Conservation (phyloP, 2,888 invertebrate genomes). For the Cheilosia vulpina region DNA sequence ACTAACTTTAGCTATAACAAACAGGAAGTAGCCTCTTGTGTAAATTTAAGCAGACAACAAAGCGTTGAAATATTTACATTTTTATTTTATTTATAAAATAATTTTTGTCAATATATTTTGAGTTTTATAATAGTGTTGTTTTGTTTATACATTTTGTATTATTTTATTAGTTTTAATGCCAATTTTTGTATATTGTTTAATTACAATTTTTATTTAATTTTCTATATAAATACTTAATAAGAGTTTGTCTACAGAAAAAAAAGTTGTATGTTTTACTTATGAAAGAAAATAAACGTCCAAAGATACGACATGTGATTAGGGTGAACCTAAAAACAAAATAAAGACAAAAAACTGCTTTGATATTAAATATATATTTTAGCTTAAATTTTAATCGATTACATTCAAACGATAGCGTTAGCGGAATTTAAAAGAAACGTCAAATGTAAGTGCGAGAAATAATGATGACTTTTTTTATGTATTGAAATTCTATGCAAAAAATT, state of each 20-base stretch:
- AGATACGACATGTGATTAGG: constrained; percentile 67
- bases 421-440: constrained; percentile 12
- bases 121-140: constrained; percentile 46
- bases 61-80: constrained; percentile 78
- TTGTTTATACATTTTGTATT: constrained; percentile 33
- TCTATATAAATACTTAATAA: constrained; percentile 9
- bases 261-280: constrained; percentile 26
- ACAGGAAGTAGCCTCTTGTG: constrained; percentile 62
- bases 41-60: constrained; percentile 49
- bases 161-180: constrained; percentile 46
- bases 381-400: constrained; percentile 21
- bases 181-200: constrained; percentile 8
- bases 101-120: constrained; percentile 77
- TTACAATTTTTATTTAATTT: constrained; percentile 30
- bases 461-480: constrained; percentile 35
- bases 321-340: constrained; percentile 43
- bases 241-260: constrained; percentile 4
- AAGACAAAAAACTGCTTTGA: constrained; percentile 40
- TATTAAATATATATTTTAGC: constrained; percentile 63
- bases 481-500: constrained; percentile 24
- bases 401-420: constrained; percentile 12
- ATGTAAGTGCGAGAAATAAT: not conserved
- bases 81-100: constrained; percentile 80
- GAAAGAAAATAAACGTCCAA: constrained; percentile 66
- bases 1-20: constrained; percentile 39